Base-by-base conservation (phyloP, 2,797 vertebrate species). In the Alca torda region DNA sequence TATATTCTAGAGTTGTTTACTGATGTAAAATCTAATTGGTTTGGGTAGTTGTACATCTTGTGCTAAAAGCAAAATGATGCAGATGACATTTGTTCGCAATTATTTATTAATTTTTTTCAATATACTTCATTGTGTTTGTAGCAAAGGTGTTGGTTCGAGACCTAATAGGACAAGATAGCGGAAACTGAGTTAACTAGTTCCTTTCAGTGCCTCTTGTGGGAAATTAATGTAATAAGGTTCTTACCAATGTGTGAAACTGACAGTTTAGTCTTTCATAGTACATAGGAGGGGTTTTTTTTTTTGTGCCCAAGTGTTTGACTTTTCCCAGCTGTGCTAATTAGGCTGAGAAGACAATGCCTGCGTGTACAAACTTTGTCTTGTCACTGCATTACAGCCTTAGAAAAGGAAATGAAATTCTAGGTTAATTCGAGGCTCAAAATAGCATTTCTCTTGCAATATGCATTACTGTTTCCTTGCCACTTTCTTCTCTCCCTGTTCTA, bases 401-500 rank as follows among this genome's bases (percentile, higher is more conserved):
- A 93, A 95, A 96, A 91, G 92, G 76, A 95, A 94, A 89, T 67
- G 54, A 94, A 95, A 96, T 96, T 97, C 93, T 96, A 92, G 96
- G 95, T 96, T 96, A 96, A 94, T 94, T 96, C 35, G 9, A 91
- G 76, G 92, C 96, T 96, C 84, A 96, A 93, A 96, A 96, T 96
- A 96, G 95, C 69, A 0, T 89, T 95, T 96, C 93, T 95, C 92
- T 91, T 96, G 95, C 93, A 95, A 97, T 96, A 96, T 96, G 94
- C 92, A 94, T 95, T 96, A 88, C 93, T 94, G 79, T 81, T 86
- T 83, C 54, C 82, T 96, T 89, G 77, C 91, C 96, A 75, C 92
- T 97, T 95, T 97, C 89, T 89, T 31, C 96, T 97, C 98, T 98
- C 97, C 97, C 96, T 95, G 59, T 96, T 97, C 77, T 96, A 96